Evolutionary conservation across 2,113 vertebrate species (phyloP).

Genomic region (Rhineura floridana): DNA sequence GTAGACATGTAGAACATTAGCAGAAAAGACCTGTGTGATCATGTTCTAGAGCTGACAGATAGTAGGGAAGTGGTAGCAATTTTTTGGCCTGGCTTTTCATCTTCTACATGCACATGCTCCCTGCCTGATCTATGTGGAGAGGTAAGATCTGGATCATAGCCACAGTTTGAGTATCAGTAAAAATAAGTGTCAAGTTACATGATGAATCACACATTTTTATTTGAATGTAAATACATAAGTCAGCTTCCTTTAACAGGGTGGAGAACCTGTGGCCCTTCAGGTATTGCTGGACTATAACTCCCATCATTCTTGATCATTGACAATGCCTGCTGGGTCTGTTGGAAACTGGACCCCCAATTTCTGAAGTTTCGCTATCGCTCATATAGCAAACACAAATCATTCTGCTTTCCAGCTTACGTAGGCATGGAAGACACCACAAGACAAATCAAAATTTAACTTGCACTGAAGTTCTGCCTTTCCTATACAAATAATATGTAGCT

Average conservation of each 20-base stretch:
- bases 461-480: not conserved
- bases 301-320: no score
- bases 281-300: no score
- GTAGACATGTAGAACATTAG: not conserved
- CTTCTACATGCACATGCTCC: not conserved
- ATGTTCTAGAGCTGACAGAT: not conserved
- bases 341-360: no score
- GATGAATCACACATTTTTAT: not conserved
- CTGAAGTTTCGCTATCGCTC: no score
- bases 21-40: not conserved
- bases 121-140: not conserved
- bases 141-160: no score
- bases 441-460: not conserved
- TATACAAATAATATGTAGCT: not conserved
- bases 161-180: not conserved
- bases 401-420: not conserved
- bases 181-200: not conserved
- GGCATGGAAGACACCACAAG: not conserved
- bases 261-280: no score
- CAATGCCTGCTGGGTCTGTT: no score
- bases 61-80: no score
- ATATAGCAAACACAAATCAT: not conserved
- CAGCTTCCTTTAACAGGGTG: no score
- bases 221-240: not conserved
- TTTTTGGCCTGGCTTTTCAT: not conserved